phyloP scores from a whole-genome alignment of 2,888 invertebrate species.

The Hermaeophaga mercurialis region DNA sequence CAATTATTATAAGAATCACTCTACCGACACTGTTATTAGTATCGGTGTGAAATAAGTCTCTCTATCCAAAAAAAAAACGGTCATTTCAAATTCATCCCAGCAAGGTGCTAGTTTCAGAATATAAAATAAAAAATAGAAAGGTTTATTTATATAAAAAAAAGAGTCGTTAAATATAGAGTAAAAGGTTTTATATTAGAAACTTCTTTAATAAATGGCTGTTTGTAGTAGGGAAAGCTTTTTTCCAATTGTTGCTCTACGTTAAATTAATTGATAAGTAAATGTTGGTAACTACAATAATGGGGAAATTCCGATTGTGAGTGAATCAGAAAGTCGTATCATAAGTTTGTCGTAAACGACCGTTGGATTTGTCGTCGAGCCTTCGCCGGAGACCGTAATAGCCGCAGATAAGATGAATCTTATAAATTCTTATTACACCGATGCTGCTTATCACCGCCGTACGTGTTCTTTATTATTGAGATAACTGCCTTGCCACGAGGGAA shows the following conservation, averaged over 20 bases:
- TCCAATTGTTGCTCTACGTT: too few species aligned
- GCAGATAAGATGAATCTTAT: constrained; percentile 35
- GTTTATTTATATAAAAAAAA: too few species aligned
- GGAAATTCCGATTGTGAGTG: constrained; percentile 10
- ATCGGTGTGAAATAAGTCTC: constrained; percentile 1
- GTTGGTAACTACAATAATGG: not conserved
- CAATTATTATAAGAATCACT: not conserved
- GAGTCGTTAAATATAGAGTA: too few species aligned
- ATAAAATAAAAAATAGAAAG: too few species aligned
- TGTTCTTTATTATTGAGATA: constrained; percentile 35
- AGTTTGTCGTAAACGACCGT: constrained; percentile 34
- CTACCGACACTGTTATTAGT: not conserved
- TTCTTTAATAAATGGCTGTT: too few species aligned
- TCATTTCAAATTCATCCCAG: not conserved
- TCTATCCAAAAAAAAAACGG: not conserved
- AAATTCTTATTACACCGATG: constrained; percentile 35
- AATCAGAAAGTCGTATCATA: constrained; percentile 35
- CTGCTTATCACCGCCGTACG: constrained; percentile 30
- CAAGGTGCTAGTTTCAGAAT: too few species aligned
- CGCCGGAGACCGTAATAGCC: constrained; percentile 33
- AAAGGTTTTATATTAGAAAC: too few species aligned
- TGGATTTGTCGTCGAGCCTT: constrained; percentile 35
- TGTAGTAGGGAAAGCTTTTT: too few species aligned
- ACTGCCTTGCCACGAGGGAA: constrained; percentile 15
- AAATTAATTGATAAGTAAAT: not conserved